Evolutionary conservation across 2,113 vertebrate genomes (phyloP), one percentile per base, ranked within the genome.

Genomic region (Connochaetes taurinus): DNA sequence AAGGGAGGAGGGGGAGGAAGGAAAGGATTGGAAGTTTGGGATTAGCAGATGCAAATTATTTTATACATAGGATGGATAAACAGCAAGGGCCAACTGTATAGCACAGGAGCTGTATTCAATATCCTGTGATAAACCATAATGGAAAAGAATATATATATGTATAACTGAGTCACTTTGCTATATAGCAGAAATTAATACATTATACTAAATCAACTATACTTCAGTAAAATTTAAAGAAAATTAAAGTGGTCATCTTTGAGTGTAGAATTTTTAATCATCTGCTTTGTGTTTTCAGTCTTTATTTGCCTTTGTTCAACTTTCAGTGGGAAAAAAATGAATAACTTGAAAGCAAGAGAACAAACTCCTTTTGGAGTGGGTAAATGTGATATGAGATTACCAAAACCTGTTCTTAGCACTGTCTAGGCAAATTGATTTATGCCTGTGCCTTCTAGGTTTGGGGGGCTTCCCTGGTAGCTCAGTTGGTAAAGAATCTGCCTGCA

Each of bases 241-340:
- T 87, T 36, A 67, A 27, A 91, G 9, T 23, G 17, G 9, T 92
- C 93, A 36, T 88, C 45, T 92, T 87, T 94, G 60, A 90, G 29
- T 76, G 1, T 95, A 93, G 74, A 94, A 91, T 87, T 82, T 95
- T 95, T 83, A 67, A 87, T 87, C 17, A n/a, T 13, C 23, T 95
- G 11, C 27, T 40, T 92, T 97, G 25, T 96, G n/a, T 85, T 95
- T 97, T 71, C 15, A 33, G 50, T 93, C 25, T 97, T 92, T 87
- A 57, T 89, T 96, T 96, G 40, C 64, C n/a, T 92, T 0, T 97
- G 55, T 21, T 57, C 83, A 86, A 0, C 25, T 90, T 80, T 83
- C 21, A 52, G 2, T 97, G 57, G 53, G 74, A 57, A 96, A 90
- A 93, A 93, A 82, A 40, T n/a, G 8, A 36, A 0, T 90, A 67